Conservation (phyloP, 1,140 invertebrate species). For the Drosophila kepulauana region DNA sequence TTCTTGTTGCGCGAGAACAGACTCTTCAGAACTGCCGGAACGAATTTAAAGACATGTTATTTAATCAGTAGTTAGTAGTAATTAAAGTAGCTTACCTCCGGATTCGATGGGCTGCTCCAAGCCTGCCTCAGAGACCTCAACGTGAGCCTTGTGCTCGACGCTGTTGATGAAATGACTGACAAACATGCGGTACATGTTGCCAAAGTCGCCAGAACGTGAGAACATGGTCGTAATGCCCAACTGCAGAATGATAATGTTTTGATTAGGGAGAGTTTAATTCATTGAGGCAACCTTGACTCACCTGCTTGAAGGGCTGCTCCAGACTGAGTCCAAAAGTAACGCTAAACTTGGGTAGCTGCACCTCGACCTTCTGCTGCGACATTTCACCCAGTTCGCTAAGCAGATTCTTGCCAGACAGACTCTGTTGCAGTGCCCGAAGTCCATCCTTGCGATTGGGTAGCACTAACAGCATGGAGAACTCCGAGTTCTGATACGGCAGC, state of each 20-base stretch:
- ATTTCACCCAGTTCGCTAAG: constrained; percentile 74
- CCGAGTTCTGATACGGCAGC: constrained; percentile 75
- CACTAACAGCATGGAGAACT: constrained; percentile 76
- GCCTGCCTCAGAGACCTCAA: constrained; percentile 76
- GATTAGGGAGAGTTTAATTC: no score
- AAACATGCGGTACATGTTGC: constrained; percentile 89
- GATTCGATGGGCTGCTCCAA: constrained; percentile 86
- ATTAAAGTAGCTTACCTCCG: constrained; percentile 84
- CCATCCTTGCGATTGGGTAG: constrained; percentile 79
- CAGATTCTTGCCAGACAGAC: constrained; percentile 75
- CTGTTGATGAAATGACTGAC: constrained; percentile 84
- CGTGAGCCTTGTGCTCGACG: constrained; percentile 85
- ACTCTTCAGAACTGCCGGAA: constrained; percentile 67
- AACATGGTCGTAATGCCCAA: constrained; percentile 88
- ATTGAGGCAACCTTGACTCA: constrained; percentile 50
- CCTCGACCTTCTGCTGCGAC: constrained; percentile 80
- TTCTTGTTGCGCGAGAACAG: constrained; percentile 74
- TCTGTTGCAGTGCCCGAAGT: constrained; percentile 64
- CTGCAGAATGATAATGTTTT: constrained; percentile 55
- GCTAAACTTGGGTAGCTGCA: constrained; percentile 88
- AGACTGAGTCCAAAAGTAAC: constrained; percentile 86
- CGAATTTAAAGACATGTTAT: background rate
- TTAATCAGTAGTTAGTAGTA: background rate
- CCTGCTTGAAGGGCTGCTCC: constrained; percentile 86
- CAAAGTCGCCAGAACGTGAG: constrained; percentile 73